Conservation (phyloP, 2,888 invertebrate species). For the Alentia gelatinosa region DNA sequence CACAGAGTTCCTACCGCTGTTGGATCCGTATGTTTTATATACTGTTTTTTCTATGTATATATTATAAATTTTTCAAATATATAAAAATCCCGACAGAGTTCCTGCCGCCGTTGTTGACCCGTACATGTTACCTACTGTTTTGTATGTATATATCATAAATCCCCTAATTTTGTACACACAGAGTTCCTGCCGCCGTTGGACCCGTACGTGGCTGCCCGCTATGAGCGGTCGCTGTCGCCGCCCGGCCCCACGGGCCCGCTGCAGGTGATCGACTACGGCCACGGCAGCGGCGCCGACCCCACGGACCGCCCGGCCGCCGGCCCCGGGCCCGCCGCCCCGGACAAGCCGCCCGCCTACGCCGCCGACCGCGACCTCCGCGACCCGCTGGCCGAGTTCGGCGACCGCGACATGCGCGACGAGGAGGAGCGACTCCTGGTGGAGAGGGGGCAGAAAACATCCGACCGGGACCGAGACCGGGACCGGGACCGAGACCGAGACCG, state of each 20-base stretch:
- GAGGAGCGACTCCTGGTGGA: constrained; percentile 14
- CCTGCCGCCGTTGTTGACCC: too few species aligned
- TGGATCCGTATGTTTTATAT: too few species aligned
- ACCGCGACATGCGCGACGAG: constrained; percentile 46
- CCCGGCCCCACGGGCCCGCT: constrained; percentile 48
- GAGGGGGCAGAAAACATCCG: not conserved
- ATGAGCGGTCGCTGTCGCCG: constrained; percentile 5
- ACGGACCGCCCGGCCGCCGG: too few species aligned
- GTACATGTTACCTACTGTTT: too few species aligned
- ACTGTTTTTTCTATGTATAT: too few species aligned
- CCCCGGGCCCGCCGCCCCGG: too few species aligned
- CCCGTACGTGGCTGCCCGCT: not conserved
- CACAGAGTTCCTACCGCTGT: too few species aligned
- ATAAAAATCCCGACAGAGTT: too few species aligned
- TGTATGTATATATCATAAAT: too few species aligned
- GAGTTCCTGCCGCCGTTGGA: not conserved
- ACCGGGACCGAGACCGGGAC: constrained; percentile 43
- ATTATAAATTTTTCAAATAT: too few species aligned
- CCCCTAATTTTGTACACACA: too few species aligned
- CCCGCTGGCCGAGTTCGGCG: constrained; percentile 13
- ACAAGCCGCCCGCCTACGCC: not conserved
- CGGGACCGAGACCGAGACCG: not conserved
- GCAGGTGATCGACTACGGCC: constrained; percentile 56
- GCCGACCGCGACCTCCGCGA: constrained; percentile 21
- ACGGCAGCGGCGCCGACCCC: not conserved